Percentiles rank a stretch among this genome's conserved stretches.
Evolutionary conservation across 2,888 invertebrate genomes (phyloP).

Genomic region (Spicauda simplicius): DNA sequence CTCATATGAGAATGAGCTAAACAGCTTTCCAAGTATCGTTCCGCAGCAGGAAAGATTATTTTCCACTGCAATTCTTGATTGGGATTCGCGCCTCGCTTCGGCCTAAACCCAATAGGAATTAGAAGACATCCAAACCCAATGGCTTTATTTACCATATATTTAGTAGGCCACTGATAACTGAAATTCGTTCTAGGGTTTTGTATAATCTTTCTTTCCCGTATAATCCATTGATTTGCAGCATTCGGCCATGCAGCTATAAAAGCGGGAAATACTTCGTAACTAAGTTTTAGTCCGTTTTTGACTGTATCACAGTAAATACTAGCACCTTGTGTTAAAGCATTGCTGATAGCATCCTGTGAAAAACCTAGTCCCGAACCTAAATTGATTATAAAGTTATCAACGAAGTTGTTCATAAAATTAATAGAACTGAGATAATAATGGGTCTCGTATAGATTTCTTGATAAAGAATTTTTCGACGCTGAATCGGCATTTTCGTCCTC

Average conservation of each 20-base stretch:
- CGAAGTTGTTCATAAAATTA: conserved; percentile 89
- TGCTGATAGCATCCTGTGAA: conserved; percentile 76
- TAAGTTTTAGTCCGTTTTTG: conserved; percentile 69
- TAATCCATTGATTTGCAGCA: conserved; percentile 88
- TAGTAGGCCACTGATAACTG: conserved; percentile 88
- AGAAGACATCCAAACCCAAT: conserved; percentile 88
- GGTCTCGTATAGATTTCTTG: conserved; percentile 71
- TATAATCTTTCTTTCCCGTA: conserved; percentile 83
- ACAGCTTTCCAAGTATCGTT: conserved; percentile 89
- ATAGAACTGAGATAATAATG: conserved; percentile 86
- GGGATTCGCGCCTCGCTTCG: conserved; percentile 85
- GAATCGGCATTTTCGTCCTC: conserved; percentile 66
- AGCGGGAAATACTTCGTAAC: conserved; percentile 89
- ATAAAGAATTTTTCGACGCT: conserved; percentile 59
- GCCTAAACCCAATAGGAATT: conserved; percentile 88
- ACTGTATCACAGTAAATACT: conserved; percentile 86
- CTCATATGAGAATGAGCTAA: conserved; percentile 89
- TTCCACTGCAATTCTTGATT: conserved; percentile 91
- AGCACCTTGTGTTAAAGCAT: conserved; percentile 86
- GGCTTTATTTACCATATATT: conserved; percentile 87
- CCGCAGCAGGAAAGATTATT: conserved; percentile 90
- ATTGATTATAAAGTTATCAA: conserved; percentile 85
- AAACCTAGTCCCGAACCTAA: conserved; percentile 86
- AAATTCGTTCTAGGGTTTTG: conserved; percentile 85
- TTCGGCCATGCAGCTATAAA: conserved; percentile 89